Evolutionary conservation across 2,797 vertebrate genomes (phyloP).

Genomic region (Varecia variegata): DNA sequence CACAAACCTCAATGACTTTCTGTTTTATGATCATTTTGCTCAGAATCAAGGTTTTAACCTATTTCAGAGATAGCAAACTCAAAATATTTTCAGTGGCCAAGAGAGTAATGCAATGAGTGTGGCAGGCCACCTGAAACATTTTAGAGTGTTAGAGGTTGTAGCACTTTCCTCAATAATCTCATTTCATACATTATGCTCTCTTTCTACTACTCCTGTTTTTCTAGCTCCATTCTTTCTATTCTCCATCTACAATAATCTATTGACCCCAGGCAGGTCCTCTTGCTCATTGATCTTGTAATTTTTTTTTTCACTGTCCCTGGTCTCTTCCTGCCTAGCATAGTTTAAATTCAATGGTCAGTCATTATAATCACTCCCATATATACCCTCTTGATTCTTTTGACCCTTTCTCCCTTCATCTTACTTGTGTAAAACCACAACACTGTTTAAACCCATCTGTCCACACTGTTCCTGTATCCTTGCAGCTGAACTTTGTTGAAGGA

Average conservation of each 20-base stretch:
- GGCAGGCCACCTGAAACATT: not conserved
- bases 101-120: not conserved
- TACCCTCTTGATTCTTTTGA: not conserved
- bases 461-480: not conserved
- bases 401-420: not conserved
- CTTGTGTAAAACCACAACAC: not conserved
- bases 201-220: not conserved
- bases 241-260: not conserved
- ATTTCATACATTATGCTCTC: not conserved
- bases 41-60: not conserved
- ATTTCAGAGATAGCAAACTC: not conserved
- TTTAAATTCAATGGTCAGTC: not conserved
- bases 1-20: not conserved
- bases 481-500: not conserved
- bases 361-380: not conserved
- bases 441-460: not conserved
- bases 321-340: not conserved
- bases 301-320: not conserved
- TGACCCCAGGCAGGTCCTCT: not conserved
- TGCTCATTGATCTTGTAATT: not conserved
- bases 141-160: not conserved
- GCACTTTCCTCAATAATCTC: not conserved
- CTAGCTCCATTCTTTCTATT: not conserved
- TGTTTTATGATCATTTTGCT: constrained; percentile 15
- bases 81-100: not conserved